These are phyloP conservation scores for Empis livida DNA, from an alignment of 2,888 invertebrate genomes.

Conservation along the genomic window DNA sequence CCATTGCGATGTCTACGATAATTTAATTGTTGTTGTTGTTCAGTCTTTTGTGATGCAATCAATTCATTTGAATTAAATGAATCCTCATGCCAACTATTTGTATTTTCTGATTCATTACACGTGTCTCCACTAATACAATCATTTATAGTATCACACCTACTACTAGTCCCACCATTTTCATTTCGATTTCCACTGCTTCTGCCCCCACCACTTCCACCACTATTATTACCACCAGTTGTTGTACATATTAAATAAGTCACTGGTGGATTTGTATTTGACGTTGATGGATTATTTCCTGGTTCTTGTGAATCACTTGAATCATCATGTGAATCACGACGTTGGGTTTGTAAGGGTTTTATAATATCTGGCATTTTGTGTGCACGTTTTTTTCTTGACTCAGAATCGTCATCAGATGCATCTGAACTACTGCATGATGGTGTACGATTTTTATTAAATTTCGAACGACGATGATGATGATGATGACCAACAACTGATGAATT, in stretches of 20 bases:
- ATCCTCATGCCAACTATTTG: background rate
- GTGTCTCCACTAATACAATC: background rate
- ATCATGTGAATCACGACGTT: constrained; percentile 66
- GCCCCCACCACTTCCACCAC: constrained; percentile 11
- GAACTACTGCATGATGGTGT: constrained; percentile 90
- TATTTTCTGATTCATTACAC: constrained; percentile 9
- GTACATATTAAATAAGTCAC: constrained; percentile 1
- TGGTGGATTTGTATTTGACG: constrained; percentile 2
- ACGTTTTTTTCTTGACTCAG: constrained; percentile 68
- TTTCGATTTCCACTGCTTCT: constrained; percentile 16
- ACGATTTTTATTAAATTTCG: constrained; percentile 56
- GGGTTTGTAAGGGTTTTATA: constrained; percentile 45
- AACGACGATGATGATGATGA: constrained; percentile 39
- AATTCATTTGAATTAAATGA: constrained; percentile 20
- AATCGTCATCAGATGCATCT: constrained; percentile 82
- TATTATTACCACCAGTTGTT: constrained; percentile 15
- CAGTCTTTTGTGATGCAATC: constrained; percentile 10
- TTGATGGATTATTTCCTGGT: constrained; percentile 35
- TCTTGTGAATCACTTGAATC: constrained; percentile 78
- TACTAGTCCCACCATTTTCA: constrained; percentile 1
- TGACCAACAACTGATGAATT: constrained; percentile 25
- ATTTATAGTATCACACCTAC: too few relatives aligned
- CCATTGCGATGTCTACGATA: constrained; percentile 41
- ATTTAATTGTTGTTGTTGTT: constrained; percentile 9
- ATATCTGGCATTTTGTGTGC: constrained; percentile 52